A percentile compares a stretch with the other conserved stretches of the same genome.
These are phyloP conservation scores for Drosophila ustulata DNA, from an alignment of 2,888 invertebrate species.

Conservation along the genomic window DNA sequence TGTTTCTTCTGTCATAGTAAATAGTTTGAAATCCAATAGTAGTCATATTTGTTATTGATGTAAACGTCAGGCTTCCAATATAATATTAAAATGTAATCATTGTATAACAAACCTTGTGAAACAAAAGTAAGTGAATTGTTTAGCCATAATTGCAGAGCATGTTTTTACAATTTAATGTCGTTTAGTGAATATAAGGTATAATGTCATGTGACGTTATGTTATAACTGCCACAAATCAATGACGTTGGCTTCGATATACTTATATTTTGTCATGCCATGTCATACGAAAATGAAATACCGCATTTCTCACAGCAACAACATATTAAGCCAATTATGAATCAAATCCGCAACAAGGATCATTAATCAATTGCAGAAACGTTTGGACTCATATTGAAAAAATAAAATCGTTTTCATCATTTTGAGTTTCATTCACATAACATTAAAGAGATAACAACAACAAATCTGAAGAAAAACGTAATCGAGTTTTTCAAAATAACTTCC, in stretches of 20 bases:
- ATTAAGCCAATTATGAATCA: neutral
- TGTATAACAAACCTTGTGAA: too few relatives aligned
- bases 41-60: too few relatives aligned
- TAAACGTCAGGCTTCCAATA: too few relatives aligned
- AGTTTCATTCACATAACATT: slow-evolving; percentile 25
- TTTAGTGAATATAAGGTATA: too few relatives aligned
- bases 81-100: too few relatives aligned
- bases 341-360: neutral
- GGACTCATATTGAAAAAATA: neutral
- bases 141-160: too few relatives aligned
- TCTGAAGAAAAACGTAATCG: slow-evolving; percentile 54
- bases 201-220: too few relatives aligned
- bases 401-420: slow-evolving; percentile 24
- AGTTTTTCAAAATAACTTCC: slow-evolving; percentile 64
- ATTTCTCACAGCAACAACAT: neutral
- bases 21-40: too few relatives aligned
- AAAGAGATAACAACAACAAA: slow-evolving; percentile 15
- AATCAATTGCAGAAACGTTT: slow-evolving; percentile 1
- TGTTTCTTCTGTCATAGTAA: too few relatives aligned
- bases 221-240: too few relatives aligned
- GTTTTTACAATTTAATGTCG: too few relatives aligned
- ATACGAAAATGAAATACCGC: neutral
- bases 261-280: neutral
- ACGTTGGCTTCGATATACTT: too few relatives aligned
- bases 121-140: neutral